Conservation (phyloP, 1,140 invertebrate species). For the Drosophila prosaltans region DNA sequence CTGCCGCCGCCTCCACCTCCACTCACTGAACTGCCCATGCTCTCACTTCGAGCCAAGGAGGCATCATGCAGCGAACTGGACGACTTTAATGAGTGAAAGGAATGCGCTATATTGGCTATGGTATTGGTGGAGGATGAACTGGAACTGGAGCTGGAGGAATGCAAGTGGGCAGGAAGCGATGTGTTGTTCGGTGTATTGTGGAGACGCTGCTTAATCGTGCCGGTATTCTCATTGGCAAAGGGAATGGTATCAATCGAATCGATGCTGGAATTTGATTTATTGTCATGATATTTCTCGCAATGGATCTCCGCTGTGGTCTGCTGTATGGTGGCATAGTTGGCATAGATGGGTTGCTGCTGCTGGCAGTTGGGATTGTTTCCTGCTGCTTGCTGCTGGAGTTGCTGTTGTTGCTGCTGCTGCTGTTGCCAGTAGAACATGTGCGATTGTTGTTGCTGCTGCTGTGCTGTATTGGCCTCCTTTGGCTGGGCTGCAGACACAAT, state of each 20-base stretch:
- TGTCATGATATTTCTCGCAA: slow-evolving; percentile 83
- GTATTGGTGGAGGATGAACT: slow-evolving; percentile 82
- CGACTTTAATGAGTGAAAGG: slow-evolving; percentile 82
- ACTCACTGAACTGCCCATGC: slow-evolving; percentile 72
- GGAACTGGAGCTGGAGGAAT: slow-evolving; percentile 82
- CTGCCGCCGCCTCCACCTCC: slow-evolving; percentile 60
- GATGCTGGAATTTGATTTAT: slow-evolving; percentile 94
- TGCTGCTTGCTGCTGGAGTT: slow-evolving; percentile 37
- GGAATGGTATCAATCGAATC: slow-evolving; percentile 97
- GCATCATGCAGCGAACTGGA: slow-evolving; percentile 80
- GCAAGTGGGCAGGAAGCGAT: slow-evolving; percentile 59
- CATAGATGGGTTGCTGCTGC: slow-evolving; percentile 83
- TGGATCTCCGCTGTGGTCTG: slow-evolving; percentile 87
- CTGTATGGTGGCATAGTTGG: slow-evolving; percentile 84
- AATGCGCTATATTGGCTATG: slow-evolving; percentile 81
- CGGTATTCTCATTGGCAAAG: slow-evolving; percentile 99
- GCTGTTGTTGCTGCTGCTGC: slow-evolving; percentile 41
- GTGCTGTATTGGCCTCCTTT: slow-evolving; percentile 10
- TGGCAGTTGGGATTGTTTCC: slow-evolving; percentile 18
- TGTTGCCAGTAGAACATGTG: slow-evolving; percentile 75
- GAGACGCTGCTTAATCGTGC: slow-evolving; percentile 92
- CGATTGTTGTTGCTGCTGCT: slow-evolving; percentile 23
- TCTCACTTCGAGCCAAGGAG: slow-evolving; percentile 67
- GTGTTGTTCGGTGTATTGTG: slow-evolving; percentile 57
- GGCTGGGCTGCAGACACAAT: slow-evolving; percentile 4